phyloP scores from a whole-genome alignment of 2,888 invertebrate species.

The Aleiodes testaceus region DNA sequence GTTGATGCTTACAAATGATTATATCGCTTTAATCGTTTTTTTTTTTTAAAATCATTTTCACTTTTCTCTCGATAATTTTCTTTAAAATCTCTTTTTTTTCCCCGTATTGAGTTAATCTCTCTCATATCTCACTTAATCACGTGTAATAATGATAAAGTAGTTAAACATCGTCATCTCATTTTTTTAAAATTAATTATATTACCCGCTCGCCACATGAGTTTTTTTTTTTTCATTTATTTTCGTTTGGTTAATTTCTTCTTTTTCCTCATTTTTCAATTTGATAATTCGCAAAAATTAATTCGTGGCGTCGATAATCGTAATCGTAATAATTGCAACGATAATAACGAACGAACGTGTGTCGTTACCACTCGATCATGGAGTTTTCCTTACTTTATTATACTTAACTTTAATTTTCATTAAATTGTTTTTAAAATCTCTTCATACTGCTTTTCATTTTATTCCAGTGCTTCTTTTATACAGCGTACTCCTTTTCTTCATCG shows the following conservation, averaged over 20 bases:
- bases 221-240: constrained; percentile 11
- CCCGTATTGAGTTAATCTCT: background rate
- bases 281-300: constrained; percentile 28
- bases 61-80: constrained; percentile 1
- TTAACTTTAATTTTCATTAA: constrained; percentile 6
- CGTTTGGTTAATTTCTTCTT: background rate
- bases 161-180: constrained; percentile 27
- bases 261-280: background rate
- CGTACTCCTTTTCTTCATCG: background rate
- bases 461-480: background rate
- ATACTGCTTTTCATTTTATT: constrained; percentile 1
- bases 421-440: background rate
- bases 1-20: constrained; percentile 53
- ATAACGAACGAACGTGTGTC: constrained; percentile 32
- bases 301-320: constrained; percentile 33
- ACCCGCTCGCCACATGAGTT: background rate
- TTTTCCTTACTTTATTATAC: background rate
- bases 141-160: constrained; percentile 20
- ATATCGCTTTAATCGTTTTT: constrained; percentile 38
- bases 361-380: constrained; percentile 37
- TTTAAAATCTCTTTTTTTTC: constrained; percentile 19
- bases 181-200: constrained; percentile 23
- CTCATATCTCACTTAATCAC: constrained; percentile 18
- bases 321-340: constrained; percentile 34
- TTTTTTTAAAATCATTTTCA: constrained; percentile 2